These are phyloP conservation scores for Pristis pectinata DNA, from an alignment of 2,797 vertebrate species.

Conservation along the genomic window DNA sequence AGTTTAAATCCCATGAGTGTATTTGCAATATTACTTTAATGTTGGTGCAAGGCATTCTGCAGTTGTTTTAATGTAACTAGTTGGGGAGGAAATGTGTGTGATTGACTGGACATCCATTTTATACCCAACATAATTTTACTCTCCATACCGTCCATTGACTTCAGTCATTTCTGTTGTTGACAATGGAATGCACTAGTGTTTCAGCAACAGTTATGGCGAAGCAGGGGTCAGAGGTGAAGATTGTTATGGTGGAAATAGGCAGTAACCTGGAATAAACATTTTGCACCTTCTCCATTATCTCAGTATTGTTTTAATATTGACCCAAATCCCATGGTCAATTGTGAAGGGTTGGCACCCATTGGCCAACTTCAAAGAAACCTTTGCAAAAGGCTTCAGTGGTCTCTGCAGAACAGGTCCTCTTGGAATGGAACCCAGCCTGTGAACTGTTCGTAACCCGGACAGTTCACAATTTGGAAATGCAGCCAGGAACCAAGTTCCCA, in stretches of 20 bases:
- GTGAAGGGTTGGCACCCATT: no score
- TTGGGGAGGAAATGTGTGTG: not conserved
- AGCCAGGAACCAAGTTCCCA: no score
- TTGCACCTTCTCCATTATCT: not conserved
- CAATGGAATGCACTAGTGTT: not conserved
- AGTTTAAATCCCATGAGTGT: not conserved
- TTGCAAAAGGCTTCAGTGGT: no score
- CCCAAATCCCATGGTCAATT: no score
- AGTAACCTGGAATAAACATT: not conserved
- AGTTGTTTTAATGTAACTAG: not conserved
- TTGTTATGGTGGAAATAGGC: not conserved
- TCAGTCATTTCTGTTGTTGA: not conserved
- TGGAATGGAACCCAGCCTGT: no score
- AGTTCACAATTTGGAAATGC: no score
- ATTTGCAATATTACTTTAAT: not conserved
- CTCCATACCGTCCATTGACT: not conserved
- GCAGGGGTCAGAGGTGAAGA: not conserved
- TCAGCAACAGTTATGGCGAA: not conserved
- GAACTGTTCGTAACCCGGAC: no score
- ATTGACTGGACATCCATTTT: not conserved
- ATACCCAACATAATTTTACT: not conserved
- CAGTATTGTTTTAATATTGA: no score
- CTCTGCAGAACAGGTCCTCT: no score
- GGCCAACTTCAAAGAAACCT: no score
- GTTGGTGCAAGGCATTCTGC: not conserved